Base-by-base conservation (phyloP, 2,888 invertebrate genomes). In the Allophyes oxyacanthae region DNA sequence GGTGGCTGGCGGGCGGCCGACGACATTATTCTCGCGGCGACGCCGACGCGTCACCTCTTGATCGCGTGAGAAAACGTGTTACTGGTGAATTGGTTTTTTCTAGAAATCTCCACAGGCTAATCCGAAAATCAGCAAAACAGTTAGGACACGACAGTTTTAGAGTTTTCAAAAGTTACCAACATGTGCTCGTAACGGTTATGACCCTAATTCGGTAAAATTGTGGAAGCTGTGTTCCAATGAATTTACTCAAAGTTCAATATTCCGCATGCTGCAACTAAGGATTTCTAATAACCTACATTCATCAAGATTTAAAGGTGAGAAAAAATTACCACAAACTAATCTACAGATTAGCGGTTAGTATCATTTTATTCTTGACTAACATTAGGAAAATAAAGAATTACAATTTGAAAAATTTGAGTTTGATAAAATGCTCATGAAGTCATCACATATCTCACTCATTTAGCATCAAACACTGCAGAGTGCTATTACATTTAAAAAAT, bases 41-140 rank as follows among this genome's bases (percentile, higher is more conserved):
- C 85, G 87, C 88, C 86, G 88, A 84, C 90, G 90, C 90, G 88
- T 90, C 90, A 89, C 83, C 85, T 85, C 80, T 76, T 81, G 79
- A 79, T 78, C 83, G 87, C 84, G 83, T 82, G 82, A 83, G 83
- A 86, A 76, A 86, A 86, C 86, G 84, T 84, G 84, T 84, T 87
- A 82, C 79, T 81, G 60, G 78, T 80, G 77, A 85, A 85, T 81
- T 79, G 73, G 76, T 76, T 83, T 48, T 62, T 91, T 89, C 88
- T 87, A 88, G 87, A 90, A 87, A 75, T 61, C 80, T 85, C 82
- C 45, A 53, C 14, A 32, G 40, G 32, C 25, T 55, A 38, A 46
- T 56, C 33, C 54, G 54, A 46, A 54, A 66, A 65, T 65, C 30
- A 33, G n/a, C 42, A 41, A 61, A 45, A 58, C 11, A 20, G 44